Conservation (phyloP, 1,140 invertebrate genomes). For the Anthonomus grandis region DNA sequence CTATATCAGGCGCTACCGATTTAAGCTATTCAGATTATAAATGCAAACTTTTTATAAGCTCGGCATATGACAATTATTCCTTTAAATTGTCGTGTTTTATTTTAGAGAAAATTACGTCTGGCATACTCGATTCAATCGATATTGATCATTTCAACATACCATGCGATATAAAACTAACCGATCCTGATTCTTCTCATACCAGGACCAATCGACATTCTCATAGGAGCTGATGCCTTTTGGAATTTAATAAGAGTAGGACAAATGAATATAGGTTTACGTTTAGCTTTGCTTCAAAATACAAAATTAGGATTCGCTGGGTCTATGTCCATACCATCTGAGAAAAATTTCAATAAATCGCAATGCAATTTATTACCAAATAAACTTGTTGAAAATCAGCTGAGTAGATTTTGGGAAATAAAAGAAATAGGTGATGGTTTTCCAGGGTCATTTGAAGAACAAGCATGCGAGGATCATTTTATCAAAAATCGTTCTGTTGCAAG, state of each 20-base stretch:
- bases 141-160: constrained; percentile 3
- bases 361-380: background rate
- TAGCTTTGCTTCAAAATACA: background rate
- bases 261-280: background rate
- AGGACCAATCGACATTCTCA: background rate
- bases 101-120: too few relatives aligned
- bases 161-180: background rate
- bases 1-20: too few relatives aligned
- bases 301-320: too few relatives aligned
- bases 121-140: background rate
- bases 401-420: constrained; percentile 1
- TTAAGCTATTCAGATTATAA: too few relatives aligned
- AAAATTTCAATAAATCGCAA: background rate
- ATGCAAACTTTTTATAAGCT: too few relatives aligned
- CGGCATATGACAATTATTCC: too few relatives aligned
- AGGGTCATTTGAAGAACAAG: too few relatives aligned
- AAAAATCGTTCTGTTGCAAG: too few relatives aligned
- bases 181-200: background rate
- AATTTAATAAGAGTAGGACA: too few relatives aligned
- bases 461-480: too few relatives aligned
- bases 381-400: constrained; percentile 5
- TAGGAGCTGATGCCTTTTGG: too few relatives aligned
- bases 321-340: background rate
- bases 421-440: background rate
- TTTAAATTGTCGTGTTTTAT: too few relatives aligned